A percentile compares a stretch with the other conserved stretches of the same genome.
phyloP scores from a whole-genome alignment of 1,140 invertebrate genomes.

The Eriocheir sinensis region DNA sequence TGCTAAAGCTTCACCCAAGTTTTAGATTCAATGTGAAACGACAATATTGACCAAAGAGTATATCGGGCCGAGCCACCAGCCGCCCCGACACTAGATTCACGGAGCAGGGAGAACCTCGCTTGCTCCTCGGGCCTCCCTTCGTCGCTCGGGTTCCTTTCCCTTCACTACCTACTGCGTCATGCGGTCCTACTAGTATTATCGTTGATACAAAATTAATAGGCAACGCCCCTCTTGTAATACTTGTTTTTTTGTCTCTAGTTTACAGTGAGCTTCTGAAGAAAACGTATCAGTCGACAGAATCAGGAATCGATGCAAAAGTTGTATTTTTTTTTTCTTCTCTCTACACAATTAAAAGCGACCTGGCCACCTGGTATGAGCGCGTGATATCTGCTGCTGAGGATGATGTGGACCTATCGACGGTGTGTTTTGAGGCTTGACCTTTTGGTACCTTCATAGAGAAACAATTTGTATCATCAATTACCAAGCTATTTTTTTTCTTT shows the following conservation, averaged over 20 bases:
- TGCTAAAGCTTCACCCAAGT: not conserved
- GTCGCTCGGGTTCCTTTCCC: not conserved
- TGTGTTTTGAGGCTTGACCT: not conserved
- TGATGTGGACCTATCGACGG: not conserved
- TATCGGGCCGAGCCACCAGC: not conserved
- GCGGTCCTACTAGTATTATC: slow-evolving; percentile 40
- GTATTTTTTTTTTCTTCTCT: slow-evolving; percentile 37
- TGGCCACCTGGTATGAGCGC: slow-evolving; percentile 66
- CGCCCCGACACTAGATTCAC: slow-evolving; percentile 38
- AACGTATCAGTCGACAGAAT: slow-evolving; percentile 64
- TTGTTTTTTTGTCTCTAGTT: slow-evolving; percentile 56
- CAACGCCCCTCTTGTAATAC: slow-evolving; percentile 17
- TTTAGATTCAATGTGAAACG: not conserved
- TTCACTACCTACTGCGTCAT: slow-evolving; percentile 20
- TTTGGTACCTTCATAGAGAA: not conserved
- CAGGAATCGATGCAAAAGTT: slow-evolving; percentile 76
- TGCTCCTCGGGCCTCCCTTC: slow-evolving; percentile 3
- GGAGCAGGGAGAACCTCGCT: slow-evolving; percentile 6
- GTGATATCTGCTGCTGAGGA: not conserved
- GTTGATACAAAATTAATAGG: slow-evolving; percentile 58
- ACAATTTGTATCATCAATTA: not conserved
- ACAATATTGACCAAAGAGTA: slow-evolving; percentile 14
- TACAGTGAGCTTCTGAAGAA: slow-evolving; percentile 72
- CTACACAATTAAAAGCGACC: slow-evolving; percentile 66
- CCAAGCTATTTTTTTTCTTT: not conserved